Conservation (phyloP, 1,140 invertebrate genomes). For the Drosophila subpulchrella region DNA sequence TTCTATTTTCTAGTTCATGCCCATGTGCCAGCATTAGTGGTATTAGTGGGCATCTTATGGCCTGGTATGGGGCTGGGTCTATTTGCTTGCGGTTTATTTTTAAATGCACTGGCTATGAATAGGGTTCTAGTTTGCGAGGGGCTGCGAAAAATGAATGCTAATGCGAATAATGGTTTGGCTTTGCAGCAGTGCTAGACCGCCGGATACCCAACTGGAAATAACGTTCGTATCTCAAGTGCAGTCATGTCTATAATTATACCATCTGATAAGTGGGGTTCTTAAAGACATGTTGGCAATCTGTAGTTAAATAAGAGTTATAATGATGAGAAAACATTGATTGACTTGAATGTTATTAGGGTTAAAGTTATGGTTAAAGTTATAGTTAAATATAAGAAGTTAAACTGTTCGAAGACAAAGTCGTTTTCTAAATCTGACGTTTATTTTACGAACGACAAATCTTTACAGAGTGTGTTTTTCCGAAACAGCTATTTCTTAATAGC, state of each 20-base stretch:
- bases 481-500: too few relatives aligned
- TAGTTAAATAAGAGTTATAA: too few relatives aligned
- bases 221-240: neutral
- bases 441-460: too few relatives aligned
- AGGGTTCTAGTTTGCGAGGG: slow-evolving; percentile 49
- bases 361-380: too few relatives aligned
- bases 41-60: slow-evolving; percentile 1
- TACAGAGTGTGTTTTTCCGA: too few relatives aligned
- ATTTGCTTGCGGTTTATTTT: slow-evolving; percentile 80
- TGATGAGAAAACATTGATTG: too few relatives aligned
- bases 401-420: too few relatives aligned
- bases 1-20: slow-evolving; percentile 56
- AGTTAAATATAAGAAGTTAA: too few relatives aligned
- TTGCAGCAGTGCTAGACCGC: neutral
- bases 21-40: slow-evolving; percentile 4
- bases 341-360: too few relatives aligned
- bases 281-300: too few relatives aligned
- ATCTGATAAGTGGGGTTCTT: neutral
- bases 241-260: neutral
- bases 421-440: too few relatives aligned
- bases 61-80: slow-evolving; percentile 30
- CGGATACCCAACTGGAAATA: slow-evolving; percentile 3
- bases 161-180: slow-evolving; percentile 8
- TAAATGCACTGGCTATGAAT: slow-evolving; percentile 77
- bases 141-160: slow-evolving; percentile 42